Evolutionary conservation across 2,797 vertebrate species (phyloP).

Genomic region (Myripristis jacobus): DNA sequence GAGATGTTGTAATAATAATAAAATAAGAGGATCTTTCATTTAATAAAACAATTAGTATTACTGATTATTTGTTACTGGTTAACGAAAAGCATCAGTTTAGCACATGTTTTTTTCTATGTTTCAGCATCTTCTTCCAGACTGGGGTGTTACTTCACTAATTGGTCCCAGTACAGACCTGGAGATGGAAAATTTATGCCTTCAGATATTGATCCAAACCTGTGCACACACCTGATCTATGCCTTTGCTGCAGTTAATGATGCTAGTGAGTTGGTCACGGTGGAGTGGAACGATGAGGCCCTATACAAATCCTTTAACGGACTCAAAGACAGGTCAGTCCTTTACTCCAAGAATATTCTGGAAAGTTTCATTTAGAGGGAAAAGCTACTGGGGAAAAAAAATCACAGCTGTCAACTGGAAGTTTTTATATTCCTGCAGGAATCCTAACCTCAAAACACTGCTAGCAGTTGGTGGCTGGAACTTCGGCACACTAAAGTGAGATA

Average conservation of each 20-base stretch:
- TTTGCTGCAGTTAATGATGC: slow-evolving; percentile 81
- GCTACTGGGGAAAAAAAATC: not conserved
- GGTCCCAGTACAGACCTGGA: slow-evolving; percentile 81
- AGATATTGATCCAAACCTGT: slow-evolving; percentile 85
- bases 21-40: not conserved
- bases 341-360: not conserved
- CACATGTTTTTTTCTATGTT: not conserved
- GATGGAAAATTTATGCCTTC: slow-evolving; percentile 76
- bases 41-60: not conserved
- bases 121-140: slow-evolving; percentile 81
- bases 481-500: slow-evolving; percentile 80
- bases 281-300: slow-evolving; percentile 81
- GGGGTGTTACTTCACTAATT: slow-evolving; percentile 88
- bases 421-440: slow-evolving; percentile 75
- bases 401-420: not conserved
- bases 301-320: slow-evolving; percentile 83
- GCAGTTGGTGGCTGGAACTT: slow-evolving; percentile 88
- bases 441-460: slow-evolving; percentile 82
- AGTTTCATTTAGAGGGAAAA: not conserved
- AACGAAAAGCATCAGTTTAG: not conserved
- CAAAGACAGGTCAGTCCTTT: slow-evolving; percentile 78
- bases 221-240: slow-evolving; percentile 89
- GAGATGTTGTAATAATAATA: no score
- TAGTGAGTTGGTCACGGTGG: slow-evolving; percentile 77
- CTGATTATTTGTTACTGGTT: not conserved